Evolutionary conservation across 2,797 vertebrate genomes (phyloP).

Genomic region (Coendou prehensilis): DNA sequence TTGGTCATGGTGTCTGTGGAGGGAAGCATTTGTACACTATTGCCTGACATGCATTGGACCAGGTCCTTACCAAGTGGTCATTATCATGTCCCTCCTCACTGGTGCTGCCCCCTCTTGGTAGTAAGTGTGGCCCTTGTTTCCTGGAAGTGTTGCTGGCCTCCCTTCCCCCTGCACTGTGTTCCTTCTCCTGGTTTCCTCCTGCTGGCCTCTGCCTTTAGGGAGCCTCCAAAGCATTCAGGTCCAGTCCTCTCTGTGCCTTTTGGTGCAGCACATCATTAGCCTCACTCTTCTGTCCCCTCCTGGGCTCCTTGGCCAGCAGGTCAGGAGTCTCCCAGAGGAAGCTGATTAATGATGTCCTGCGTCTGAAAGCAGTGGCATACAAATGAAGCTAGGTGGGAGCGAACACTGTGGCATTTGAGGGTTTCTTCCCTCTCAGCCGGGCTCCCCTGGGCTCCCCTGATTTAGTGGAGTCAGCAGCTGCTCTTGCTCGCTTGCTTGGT

Average conservation of each 20-base stretch:
- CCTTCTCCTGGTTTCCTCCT: not conserved
- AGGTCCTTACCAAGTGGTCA: not conserved
- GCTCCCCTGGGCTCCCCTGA: not conserved
- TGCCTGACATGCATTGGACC: not conserved
- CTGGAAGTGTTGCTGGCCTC: not conserved
- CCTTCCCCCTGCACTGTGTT: too few species aligned
- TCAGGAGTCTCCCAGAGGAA: constrained; percentile 75
- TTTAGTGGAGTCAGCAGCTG: constrained; percentile 50
- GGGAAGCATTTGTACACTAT: not conserved
- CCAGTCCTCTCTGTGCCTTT: not conserved
- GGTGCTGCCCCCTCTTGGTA: not conserved
- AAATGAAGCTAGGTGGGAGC: constrained; percentile 26
- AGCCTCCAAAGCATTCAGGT: not conserved
- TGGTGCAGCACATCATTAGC: constrained; percentile 55
- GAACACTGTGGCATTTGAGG: not conserved
- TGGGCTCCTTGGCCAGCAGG: constrained; percentile 48
- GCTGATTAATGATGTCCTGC: constrained; percentile 70
- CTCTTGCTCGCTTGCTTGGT: not conserved
- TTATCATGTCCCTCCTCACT: not conserved
- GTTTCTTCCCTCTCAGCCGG: constrained; percentile 60
- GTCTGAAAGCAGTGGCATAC: constrained; percentile 1
- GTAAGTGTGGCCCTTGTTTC: not conserved
- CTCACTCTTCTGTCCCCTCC: constrained; percentile 67
- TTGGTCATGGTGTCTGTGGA: rapidly evolving
- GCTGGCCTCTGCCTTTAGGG: not conserved